phyloP scores from a whole-genome alignment of 1,140 invertebrate genomes.

The Scaptomyza hsui region DNA sequence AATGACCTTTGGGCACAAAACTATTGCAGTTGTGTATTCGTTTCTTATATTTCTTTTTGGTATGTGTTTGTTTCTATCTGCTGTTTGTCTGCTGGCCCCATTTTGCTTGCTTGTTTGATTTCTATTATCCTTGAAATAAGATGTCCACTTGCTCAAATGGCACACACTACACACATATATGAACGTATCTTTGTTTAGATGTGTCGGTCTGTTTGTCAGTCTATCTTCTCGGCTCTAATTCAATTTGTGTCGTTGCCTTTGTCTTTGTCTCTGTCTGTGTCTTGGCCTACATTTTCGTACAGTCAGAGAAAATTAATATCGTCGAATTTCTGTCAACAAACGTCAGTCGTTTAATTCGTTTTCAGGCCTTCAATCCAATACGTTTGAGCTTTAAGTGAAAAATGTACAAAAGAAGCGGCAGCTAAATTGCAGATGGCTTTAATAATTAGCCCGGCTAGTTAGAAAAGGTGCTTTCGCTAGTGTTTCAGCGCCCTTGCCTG shows the following conservation, averaged over 20 bases:
- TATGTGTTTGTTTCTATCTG: constrained; percentile 11
- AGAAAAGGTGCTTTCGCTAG: constrained; percentile 22
- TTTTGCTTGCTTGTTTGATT: constrained; percentile 70
- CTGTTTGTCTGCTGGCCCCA: constrained; percentile 27
- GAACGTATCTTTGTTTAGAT: constrained; percentile 47
- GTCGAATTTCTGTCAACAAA: constrained; percentile 64
- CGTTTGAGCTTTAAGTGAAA: background rate
- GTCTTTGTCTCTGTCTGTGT: constrained; percentile 38
- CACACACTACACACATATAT: constrained; percentile 25
- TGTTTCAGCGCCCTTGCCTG: constrained; percentile 34
- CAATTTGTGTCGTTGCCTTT: constrained; percentile 29
- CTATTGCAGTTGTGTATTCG: background rate
- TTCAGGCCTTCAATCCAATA: constrained; percentile 30
- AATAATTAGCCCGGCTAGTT: constrained; percentile 56
- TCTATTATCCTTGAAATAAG: constrained; percentile 69
- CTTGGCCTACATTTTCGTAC: constrained; percentile 59
- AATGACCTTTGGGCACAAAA: background rate
- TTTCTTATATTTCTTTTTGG: background rate
- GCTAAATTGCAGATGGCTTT: constrained; percentile 53
- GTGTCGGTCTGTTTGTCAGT: constrained; percentile 33
- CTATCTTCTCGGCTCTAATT: constrained; percentile 54
- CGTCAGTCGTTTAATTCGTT: constrained; percentile 60
- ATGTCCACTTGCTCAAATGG: constrained; percentile 55
- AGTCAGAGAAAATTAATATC: constrained; percentile 53
- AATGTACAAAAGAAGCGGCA: background rate